A percentile compares a stretch with the other conserved stretches of the same genome.
Evolutionary conservation across 1,140 invertebrate genomes (phyloP).

Genomic region (Drosophila prosaltans): DNA sequence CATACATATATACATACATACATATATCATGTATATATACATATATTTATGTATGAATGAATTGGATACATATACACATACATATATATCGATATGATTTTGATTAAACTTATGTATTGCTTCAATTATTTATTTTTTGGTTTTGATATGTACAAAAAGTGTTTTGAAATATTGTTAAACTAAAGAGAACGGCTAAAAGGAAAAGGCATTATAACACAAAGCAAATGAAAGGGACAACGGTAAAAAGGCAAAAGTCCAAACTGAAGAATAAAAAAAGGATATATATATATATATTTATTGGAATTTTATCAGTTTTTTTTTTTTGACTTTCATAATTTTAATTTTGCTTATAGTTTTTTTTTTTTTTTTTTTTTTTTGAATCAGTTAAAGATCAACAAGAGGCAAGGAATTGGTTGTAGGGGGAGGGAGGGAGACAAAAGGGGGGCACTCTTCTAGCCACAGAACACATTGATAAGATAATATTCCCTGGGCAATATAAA

Average conservation of each 20-base stretch:
- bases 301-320: background rate
- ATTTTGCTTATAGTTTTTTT: background rate
- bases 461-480: background rate
- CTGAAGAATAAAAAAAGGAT: background rate
- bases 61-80: too few relatives aligned
- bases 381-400: background rate
- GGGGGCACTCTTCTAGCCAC: too few relatives aligned
- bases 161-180: background rate
- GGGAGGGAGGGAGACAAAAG: background rate
- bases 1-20: background rate
- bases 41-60: too few relatives aligned
- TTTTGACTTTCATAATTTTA: background rate
- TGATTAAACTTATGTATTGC: conserved; percentile 36
- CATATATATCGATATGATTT: conserved; percentile 20
- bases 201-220: conserved; percentile 3
- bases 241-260: conserved; percentile 1
- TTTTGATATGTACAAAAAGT: conserved; percentile 4
- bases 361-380: background rate
- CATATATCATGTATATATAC: too few relatives aligned
- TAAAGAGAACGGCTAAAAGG: background rate
- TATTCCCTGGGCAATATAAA: background rate
- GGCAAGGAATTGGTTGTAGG: background rate
- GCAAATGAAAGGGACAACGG: conserved; percentile 5
- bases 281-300: background rate
- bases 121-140: conserved; percentile 12